Evolutionary conservation across 64 coral and sea anemone genomes (phyloP).

Genomic region (Trachythela sp.): DNA sequence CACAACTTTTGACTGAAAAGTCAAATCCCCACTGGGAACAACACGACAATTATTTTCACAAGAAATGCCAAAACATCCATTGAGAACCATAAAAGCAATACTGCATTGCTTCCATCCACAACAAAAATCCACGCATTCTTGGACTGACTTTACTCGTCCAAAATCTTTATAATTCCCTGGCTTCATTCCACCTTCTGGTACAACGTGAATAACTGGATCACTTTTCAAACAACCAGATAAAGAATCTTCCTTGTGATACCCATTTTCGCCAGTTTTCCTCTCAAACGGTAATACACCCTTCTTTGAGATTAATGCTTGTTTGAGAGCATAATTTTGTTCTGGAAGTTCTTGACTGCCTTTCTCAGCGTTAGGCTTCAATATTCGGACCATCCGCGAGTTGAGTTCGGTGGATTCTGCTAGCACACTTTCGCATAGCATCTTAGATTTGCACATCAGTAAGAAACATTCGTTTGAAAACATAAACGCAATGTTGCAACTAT

Average conservation of each 20-base stretch:
- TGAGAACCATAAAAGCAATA: neutral
- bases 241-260: neutral
- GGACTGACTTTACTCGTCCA: neutral
- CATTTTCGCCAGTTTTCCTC: neutral
- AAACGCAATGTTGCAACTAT: neutral
- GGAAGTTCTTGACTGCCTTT: neutral
- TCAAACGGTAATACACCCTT: neutral
- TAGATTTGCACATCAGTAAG: neutral
- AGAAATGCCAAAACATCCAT: slow-evolving; percentile 1
- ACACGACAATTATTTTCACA: slow-evolving; percentile 2
- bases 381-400: neutral
- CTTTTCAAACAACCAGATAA: neutral
- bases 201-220: neutral
- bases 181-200: neutral
- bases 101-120: neutral
- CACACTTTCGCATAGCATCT: neutral
- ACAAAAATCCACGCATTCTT: neutral
- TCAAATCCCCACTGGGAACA: neutral
- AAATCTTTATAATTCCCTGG: neutral
- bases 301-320: neutral
- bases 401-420: neutral
- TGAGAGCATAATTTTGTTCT: neutral
- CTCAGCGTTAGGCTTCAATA: neutral
- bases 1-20: neutral
- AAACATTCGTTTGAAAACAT: slow-evolving; percentile 23